phyloP scores from a whole-genome alignment of 2,797 vertebrate genomes.

The Microctenopoma stevenorrisi region DNA sequence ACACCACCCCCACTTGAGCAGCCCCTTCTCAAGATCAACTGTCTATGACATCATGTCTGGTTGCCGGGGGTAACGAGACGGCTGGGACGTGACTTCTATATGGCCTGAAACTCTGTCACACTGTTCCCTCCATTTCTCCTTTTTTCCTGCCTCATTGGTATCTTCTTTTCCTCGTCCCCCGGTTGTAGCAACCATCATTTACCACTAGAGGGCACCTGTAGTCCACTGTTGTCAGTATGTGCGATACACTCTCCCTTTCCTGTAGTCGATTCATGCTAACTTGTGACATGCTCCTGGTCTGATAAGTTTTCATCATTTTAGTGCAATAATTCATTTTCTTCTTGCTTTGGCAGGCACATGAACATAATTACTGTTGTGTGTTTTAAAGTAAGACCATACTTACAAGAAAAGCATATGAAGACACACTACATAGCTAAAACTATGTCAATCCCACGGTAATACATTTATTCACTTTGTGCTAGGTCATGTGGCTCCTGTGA shows the following conservation, averaged over 20 bases:
- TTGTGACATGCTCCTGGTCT: slow-evolving; percentile 42
- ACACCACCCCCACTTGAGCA: slow-evolving; percentile 54
- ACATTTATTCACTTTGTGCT: neutral
- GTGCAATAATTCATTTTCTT: slow-evolving; percentile 42
- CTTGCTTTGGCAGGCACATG: slow-evolving; percentile 42
- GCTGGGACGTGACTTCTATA: slow-evolving; percentile 88
- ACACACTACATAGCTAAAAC: slow-evolving; percentile 8
- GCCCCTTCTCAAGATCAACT: slow-evolving; percentile 88
- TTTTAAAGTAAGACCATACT: slow-evolving; percentile 44
- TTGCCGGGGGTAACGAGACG: slow-evolving; percentile 93
- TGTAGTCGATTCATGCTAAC: slow-evolving; percentile 25
- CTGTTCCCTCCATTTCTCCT: slow-evolving; percentile 39
- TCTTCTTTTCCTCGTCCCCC: slow-evolving; percentile 41
- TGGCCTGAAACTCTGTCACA: slow-evolving; percentile 78
- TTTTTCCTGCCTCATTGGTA: slow-evolving; percentile 56
- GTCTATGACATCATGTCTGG: slow-evolving; percentile 95
- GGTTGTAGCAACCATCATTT: slow-evolving; percentile 14
- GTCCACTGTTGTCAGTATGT: slow-evolving; percentile 33
- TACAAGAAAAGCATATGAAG: slow-evolving; percentile 21
- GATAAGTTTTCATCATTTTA: slow-evolving; percentile 21
- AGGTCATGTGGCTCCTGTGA: neutral
- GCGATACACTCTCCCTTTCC: neutral
- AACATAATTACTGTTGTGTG: slow-evolving; percentile 37
- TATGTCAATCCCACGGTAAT: neutral
- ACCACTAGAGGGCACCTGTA: slow-evolving; percentile 74